Evolutionary conservation across 2,113 vertebrate genomes (phyloP).

Genomic region (Riparia riparia): DNA sequence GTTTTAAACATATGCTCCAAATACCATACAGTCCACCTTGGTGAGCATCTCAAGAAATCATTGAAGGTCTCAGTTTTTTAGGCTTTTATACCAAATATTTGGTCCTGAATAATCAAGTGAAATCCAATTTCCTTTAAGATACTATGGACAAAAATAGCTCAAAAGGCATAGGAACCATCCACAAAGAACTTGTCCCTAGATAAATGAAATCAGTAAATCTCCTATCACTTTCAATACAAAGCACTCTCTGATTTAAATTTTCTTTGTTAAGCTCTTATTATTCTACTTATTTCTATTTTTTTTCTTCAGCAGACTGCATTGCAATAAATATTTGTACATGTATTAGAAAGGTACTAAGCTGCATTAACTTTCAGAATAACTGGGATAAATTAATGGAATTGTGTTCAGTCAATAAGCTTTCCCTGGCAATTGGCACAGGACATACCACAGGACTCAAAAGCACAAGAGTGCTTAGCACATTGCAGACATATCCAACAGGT

Average conservation of each 20-base stretch:
- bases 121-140: neutral
- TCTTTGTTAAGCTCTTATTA: neutral
- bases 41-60: neutral
- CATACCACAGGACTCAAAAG: neutral
- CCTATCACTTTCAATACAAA: neutral
- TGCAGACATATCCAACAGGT: neutral
- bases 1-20: neutral
- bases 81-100: neutral
- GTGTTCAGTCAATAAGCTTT: neutral
- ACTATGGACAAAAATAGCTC: neutral
- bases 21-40: rapidly evolving
- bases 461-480: neutral
- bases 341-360: neutral
- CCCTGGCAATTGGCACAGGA: neutral
- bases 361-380: neutral
- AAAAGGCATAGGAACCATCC: neutral
- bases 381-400: neutral
- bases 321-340: neutral
- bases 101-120: neutral
- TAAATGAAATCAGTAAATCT: neutral
- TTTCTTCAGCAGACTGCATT: neutral
- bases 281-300: neutral
- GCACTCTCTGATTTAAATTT: neutral
- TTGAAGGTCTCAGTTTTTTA: neutral
- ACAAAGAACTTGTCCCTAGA: neutral